phyloP scores from a whole-genome alignment of 2,888 invertebrate species.

The Coelogynopora nodosa region DNA sequence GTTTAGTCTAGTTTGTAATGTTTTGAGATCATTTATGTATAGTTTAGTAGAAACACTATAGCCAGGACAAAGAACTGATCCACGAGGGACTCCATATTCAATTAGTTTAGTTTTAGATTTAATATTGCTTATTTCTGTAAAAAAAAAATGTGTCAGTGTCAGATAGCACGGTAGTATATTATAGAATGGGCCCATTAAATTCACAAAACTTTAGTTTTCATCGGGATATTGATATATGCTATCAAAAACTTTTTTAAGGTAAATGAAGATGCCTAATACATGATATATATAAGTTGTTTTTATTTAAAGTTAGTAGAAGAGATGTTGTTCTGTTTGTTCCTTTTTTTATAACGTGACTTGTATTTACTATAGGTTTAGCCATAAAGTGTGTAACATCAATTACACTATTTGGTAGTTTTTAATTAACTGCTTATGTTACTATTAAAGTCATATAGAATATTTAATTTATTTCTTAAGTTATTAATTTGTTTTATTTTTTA shows the following conservation, averaged over 20 bases:
- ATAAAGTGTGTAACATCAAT: neutral
- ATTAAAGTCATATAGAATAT: neutral
- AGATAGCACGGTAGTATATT: neutral
- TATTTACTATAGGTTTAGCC: neutral
- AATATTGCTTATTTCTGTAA: neutral
- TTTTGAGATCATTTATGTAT: neutral
- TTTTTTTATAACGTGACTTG: neutral
- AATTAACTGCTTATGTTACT: neutral
- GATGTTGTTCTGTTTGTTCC: neutral
- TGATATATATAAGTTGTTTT: neutral
- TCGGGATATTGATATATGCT: neutral
- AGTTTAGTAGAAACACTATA: too few species aligned
- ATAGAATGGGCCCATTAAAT: neutral
- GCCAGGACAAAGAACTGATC: neutral
- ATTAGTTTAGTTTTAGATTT: neutral
- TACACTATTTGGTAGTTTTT: neutral
- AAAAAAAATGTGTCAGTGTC: neutral
- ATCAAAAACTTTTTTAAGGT: neutral
- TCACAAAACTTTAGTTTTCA: too few species aligned
- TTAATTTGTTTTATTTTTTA: neutral
- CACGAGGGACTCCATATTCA: neutral
- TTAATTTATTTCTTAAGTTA: neutral
- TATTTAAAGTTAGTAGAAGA: neutral
- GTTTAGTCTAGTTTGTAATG: neutral
- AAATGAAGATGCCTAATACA: neutral